Evolutionary conservation across 2,113 vertebrate species (phyloP).

Genomic region (Acrocephalus arundinaceus): DNA sequence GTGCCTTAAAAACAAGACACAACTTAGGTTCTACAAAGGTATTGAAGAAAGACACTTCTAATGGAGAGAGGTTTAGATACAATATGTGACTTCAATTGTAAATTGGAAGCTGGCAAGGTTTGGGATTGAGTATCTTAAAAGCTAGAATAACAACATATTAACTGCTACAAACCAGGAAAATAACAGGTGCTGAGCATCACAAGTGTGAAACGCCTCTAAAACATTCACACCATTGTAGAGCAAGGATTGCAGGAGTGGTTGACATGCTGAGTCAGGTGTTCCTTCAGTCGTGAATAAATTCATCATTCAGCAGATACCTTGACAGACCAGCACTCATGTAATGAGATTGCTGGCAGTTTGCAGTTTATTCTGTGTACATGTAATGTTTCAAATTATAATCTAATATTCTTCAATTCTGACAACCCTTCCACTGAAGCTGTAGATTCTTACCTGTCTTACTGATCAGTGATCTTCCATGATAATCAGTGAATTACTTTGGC

Average conservation of each 20-base stretch:
- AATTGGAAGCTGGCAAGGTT: neutral
- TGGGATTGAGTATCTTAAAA: neutral
- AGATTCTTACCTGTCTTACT: neutral
- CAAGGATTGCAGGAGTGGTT: neutral
- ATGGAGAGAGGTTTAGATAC: neutral
- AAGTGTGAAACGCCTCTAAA: neutral
- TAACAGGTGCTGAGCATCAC: neutral
- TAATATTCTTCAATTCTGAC: neutral
- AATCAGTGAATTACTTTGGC: neutral
- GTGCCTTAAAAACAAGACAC: neutral
- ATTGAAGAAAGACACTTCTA: neutral
- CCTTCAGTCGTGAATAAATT: neutral
- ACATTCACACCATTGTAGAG: neutral
- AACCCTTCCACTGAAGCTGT: neutral
- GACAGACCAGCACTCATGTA: neutral
- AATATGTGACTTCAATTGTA: accelerated
- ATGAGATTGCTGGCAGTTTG: neutral
- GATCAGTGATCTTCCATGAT: neutral
- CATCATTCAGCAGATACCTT: neutral
- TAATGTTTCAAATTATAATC: neutral
- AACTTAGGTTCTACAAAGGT: neutral
- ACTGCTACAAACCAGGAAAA: neutral
- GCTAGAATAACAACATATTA: neutral
- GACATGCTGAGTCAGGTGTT: neutral
- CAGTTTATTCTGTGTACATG: neutral